Evolutionary conservation across 2,797 vertebrate genomes (phyloP).

Genomic region (Pseudochromis fuscus): DNA sequence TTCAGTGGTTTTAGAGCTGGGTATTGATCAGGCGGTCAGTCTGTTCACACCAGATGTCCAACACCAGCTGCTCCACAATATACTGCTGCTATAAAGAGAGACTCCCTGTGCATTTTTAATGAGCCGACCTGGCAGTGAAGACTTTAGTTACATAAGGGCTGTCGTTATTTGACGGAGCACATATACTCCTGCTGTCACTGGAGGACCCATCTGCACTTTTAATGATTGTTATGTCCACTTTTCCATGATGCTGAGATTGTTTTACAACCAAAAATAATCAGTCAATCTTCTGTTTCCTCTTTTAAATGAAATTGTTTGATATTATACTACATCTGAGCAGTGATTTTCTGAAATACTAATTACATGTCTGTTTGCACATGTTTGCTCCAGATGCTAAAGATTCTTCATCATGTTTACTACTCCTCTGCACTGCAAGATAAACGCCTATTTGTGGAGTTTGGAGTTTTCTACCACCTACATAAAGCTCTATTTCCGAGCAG

Average conservation of each 20-base stretch:
- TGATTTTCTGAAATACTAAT: too few relatives aligned
- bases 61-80: conserved; percentile 57
- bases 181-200: background rate
- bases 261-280: too few relatives aligned
- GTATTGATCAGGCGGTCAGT: conserved; percentile 62
- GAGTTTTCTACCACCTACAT: background rate
- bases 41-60: conserved; percentile 67
- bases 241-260: background rate
- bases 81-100: conserved; percentile 29
- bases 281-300: background rate
- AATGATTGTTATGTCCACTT: background rate
- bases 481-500: conserved; percentile 3
- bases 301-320: background rate
- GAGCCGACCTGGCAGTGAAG: conserved; percentile 18
- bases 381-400: too few relatives aligned
- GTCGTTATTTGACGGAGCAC: conserved; percentile 3
- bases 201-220: background rate
- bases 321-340: too few relatives aligned
- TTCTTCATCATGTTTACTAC: too few relatives aligned
- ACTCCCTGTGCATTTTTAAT: conserved; percentile 49
- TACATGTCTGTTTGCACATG: too few relatives aligned
- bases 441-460: background rate
- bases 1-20: conserved; percentile 20
- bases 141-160: conserved; percentile 34
- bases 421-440: too few relatives aligned